Conservation (phyloP, 2,113 vertebrate genomes). For the Leptocoma aspasia region DNA sequence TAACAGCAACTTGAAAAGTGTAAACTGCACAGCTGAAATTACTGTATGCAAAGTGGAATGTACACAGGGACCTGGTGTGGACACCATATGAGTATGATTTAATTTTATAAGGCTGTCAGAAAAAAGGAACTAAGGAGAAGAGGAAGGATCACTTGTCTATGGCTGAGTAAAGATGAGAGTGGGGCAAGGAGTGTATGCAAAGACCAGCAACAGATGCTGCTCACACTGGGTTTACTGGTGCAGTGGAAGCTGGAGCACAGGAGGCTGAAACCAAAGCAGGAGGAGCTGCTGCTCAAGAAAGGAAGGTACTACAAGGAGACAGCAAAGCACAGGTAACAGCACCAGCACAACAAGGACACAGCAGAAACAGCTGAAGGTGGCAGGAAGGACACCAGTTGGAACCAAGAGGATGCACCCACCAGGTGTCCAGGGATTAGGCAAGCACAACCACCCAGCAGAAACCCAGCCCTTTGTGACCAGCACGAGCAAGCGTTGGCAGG, state of each 20-base stretch:
- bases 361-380: neutral
- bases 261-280: neutral
- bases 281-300: neutral
- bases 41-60: neutral
- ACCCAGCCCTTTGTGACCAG: neutral
- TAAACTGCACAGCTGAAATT: neutral
- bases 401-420: neutral
- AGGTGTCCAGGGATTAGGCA: neutral
- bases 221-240: neutral
- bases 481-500: accelerated
- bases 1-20: neutral
- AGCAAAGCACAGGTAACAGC: neutral
- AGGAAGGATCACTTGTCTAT: too few species aligned
- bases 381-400: neutral
- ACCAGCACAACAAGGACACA: neutral
- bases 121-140: neutral
- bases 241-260: accelerated
- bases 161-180: neutral
- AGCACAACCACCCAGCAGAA: neutral
- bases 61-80: neutral
- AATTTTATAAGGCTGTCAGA: neutral
- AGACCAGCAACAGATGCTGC: neutral
- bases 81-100: neutral
- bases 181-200: neutral
- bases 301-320: neutral